Conservation (phyloP, 1,140 invertebrate species). For the Aethina tumida region DNA sequence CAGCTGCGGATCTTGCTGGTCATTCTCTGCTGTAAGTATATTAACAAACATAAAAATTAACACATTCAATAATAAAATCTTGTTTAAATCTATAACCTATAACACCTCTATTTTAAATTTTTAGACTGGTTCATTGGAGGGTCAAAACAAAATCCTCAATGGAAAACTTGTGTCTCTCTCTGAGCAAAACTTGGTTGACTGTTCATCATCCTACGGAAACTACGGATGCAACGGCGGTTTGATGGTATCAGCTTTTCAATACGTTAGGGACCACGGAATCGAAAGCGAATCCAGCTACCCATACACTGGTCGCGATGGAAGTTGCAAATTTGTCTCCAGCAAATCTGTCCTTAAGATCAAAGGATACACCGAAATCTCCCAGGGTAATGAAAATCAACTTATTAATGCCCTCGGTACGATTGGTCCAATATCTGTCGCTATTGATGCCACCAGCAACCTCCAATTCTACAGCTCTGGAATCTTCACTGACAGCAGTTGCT, state of each 20-base stretch:
- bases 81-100: background rate
- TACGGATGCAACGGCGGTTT: conserved; percentile 55
- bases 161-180: conserved; percentile 61
- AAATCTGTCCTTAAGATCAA: conserved; percentile 23
- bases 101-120: conserved; percentile 3
- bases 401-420: conserved; percentile 57
- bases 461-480: no score
- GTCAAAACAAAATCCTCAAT: conserved; percentile 59
- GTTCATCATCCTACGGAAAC: conserved; percentile 48
- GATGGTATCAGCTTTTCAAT: conserved; percentile 49
- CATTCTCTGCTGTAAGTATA: conserved; percentile 42
- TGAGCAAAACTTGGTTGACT: conserved; percentile 56
- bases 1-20: conserved; percentile 43
- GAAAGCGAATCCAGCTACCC: conserved; percentile 53
- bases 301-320: conserved; percentile 39
- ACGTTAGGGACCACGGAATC: conserved; percentile 57
- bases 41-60: no score
- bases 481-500: conserved; percentile 40
- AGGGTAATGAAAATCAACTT: conserved; percentile 52
- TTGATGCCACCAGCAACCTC: conserved; percentile 65
- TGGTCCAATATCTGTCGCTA: conserved; percentile 79
- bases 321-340: conserved; percentile 5
- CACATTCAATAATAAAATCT: no score
- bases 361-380: conserved; percentile 45
- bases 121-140: conserved; percentile 66